Percentiles rank a stretch among this genome's conserved stretches.
These are phyloP conservation scores for Cyprinodon variegatus DNA, from an alignment of 2,113 vertebrate species.

Conservation along the genomic window DNA sequence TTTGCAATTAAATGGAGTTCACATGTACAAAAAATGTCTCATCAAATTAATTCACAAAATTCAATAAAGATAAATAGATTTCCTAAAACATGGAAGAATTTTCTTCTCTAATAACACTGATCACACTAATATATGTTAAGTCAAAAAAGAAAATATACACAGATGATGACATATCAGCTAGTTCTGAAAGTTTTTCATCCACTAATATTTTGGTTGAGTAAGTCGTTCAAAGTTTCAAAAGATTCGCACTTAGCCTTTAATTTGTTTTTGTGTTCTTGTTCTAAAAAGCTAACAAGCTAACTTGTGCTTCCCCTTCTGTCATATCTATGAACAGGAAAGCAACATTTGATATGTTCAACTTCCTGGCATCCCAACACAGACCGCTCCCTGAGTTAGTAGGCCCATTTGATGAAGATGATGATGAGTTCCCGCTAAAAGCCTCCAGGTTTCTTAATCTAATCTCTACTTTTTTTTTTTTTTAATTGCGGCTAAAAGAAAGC, in stretches of 20 bases:
- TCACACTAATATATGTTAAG: too few relatives aligned
- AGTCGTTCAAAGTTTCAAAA: neutral
- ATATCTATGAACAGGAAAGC: slow-evolving; percentile 81
- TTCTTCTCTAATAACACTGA: too few relatives aligned
- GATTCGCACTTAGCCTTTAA: too few relatives aligned
- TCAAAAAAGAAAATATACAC: too few relatives aligned
- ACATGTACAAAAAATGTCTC: too few relatives aligned
- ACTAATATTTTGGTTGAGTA: too few relatives aligned
- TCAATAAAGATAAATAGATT: too few relatives aligned
- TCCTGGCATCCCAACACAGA: slow-evolving; percentile 90
- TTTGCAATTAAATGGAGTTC: too few relatives aligned
- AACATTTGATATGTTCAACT: slow-evolving; percentile 94
- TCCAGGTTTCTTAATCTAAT: slow-evolving; percentile 78
- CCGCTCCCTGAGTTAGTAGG: slow-evolving; percentile 81
- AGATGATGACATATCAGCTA: too few relatives aligned
- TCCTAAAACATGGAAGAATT: too few relatives aligned
- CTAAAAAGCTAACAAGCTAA: neutral
- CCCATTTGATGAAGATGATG: slow-evolving; percentile 88
- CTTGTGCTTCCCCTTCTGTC: neutral
- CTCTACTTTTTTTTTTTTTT: neutral
- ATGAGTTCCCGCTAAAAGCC: slow-evolving; percentile 89
- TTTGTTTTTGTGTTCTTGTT: neutral
- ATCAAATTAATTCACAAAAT: too few relatives aligned
- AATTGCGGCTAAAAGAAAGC: neutral
- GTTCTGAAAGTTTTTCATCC: too few relatives aligned